phyloP scores from a whole-genome alignment of 2,113 vertebrate genomes.

The Sus scrofa region DNA sequence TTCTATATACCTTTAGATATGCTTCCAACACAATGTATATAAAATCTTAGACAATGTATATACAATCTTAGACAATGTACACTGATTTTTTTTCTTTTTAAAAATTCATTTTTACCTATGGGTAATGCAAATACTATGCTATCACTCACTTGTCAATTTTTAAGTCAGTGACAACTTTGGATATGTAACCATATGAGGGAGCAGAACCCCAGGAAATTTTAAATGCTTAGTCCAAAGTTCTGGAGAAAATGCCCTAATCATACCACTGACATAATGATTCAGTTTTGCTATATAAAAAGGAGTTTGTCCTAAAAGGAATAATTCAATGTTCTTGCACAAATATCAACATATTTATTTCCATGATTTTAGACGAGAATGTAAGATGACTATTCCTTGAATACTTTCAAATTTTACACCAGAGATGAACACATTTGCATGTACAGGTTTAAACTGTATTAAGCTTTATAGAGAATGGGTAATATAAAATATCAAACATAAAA shows the following conservation, averaged over 20 bases:
- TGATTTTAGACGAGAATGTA: slow-evolving; percentile 24
- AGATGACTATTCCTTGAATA: not conserved
- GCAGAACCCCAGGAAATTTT: not conserved
- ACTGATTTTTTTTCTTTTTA: not conserved
- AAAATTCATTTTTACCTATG: not conserved
- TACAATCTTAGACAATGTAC: not conserved
- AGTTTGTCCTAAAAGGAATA: not conserved
- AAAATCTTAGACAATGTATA: not conserved
- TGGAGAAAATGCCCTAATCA: not conserved
- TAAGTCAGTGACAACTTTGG: not conserved
- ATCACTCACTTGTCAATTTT: slow-evolving; percentile 9
- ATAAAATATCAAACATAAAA: not conserved
- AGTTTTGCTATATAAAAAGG: not conserved
- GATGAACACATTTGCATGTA: not conserved
- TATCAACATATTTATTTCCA: slow-evolving; percentile 15
- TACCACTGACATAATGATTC: not conserved
- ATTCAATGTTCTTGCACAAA: not conserved
- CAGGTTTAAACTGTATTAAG: not conserved
- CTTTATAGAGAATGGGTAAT: not conserved
- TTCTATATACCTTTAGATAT: not conserved
- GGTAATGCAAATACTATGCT: not conserved
- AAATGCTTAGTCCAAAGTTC: slow-evolving; percentile 28
- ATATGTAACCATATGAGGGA: not conserved
- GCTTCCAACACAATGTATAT: slow-evolving; percentile 17
- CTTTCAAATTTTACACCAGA: slow-evolving; percentile 18